Base-by-base conservation (phyloP, 2,113 vertebrate genomes). In the Poecilia latipinna region DNA sequence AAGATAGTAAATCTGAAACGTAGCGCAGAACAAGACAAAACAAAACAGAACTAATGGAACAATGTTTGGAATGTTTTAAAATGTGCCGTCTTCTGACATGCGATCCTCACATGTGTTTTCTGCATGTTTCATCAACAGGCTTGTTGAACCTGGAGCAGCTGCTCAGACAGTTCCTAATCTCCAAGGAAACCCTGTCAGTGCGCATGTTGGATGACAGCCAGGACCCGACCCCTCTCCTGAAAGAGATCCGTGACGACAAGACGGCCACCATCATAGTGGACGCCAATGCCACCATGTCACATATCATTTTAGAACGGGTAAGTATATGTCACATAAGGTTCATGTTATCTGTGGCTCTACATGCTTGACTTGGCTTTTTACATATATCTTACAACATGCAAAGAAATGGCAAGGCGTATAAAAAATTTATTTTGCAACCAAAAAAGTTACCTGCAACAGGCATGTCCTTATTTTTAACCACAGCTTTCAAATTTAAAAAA, bases 211-310 rank as follows among this genome's bases (percentile, higher is more conserved):
- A 99, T 26, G 97, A 98, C 92, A 98, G 95, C 90, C 92, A 97
- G 85, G 98, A 99, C 68, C 98, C 98, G 5, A 99, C 97, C 28
- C 97, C 98, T 0, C 95, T 99, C 29, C 94, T 99, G 24, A 99
- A 99, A 88, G 98, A 99, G 92, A 98, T 99, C 77, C 91, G 98
- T 6, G 98, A 99, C 0, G 98, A 99, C 93, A 99, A 99, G 93
- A 99, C 97, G 0, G 95, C 95, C 73, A 99, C 97, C 70, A 98
- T 99, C 90, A 98, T 99, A 29, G 96, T 99, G 1, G 97, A 99
- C 0, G 98, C 98, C 92, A 99, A 98, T 0, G 96, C 97, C 81
- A 98, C 97, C 88, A 97, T 97, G 97, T 99, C 98, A 62, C 97
- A 98, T 72, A 95, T 95, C 92, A 97, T 99, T 83, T 86, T 99